Conservation (phyloP, 2,113 vertebrate species). For the Leptobrachium ailaonicum region DNA sequence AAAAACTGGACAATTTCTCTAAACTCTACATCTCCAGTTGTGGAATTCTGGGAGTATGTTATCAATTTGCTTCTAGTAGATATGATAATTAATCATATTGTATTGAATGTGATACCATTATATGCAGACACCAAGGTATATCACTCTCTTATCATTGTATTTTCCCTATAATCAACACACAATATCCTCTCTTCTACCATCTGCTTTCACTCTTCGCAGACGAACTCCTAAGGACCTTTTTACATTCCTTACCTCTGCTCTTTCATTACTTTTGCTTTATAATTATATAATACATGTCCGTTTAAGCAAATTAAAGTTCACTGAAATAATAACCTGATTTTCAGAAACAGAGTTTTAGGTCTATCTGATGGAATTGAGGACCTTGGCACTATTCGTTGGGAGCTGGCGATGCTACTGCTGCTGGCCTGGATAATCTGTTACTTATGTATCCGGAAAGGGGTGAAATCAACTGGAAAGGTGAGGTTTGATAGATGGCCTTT, state of each 20-base stretch:
- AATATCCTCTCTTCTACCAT: no score
- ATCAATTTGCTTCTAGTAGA: neutral
- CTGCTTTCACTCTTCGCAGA: no score
- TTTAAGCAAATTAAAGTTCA: no score
- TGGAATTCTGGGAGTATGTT: constrained; percentile 94
- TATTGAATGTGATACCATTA: no score
- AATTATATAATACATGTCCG: no score
- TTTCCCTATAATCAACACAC: no score
- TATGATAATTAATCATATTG: no score
- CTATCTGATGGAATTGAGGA: constrained; percentile 77
- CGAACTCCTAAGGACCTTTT: no score
- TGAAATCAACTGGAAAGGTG: constrained; percentile 80
- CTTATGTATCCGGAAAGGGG: constrained; percentile 80
- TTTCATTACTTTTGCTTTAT: neutral
- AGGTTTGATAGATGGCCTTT: constrained; percentile 33
- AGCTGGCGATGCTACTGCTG: constrained; percentile 72
- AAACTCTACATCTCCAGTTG: constrained; percentile 79
- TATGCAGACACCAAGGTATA: no score
- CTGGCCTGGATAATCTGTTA: constrained; percentile 74
- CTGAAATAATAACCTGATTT: no score
- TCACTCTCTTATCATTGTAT: no score
- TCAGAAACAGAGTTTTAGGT: constrained; percentile 81
- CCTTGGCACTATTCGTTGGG: constrained; percentile 74
- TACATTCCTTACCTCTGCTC: no score
- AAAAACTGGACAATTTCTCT: constrained; percentile 49